These are phyloP conservation scores for Acanthornis magna DNA, from an alignment of 2,797 vertebrate genomes.

Conservation along the genomic window DNA sequence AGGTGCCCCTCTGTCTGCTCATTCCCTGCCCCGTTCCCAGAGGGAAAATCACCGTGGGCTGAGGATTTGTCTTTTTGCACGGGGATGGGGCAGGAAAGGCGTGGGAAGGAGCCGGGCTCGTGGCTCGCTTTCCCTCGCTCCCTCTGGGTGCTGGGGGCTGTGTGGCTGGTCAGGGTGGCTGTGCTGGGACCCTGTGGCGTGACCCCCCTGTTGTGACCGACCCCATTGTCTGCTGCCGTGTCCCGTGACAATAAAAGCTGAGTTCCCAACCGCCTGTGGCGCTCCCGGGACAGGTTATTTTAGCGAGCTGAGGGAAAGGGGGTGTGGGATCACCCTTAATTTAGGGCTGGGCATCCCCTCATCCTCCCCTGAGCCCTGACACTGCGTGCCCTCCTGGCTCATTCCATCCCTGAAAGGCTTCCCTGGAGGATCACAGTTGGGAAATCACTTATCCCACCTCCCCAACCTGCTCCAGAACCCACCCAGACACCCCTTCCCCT, in stretches of 20 bases:
- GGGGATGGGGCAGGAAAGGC: not conserved
- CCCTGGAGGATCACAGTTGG: not conserved
- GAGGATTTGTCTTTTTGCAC: not conserved
- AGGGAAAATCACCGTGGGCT: rapidly evolving
- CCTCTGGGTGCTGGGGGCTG: rapidly evolving
- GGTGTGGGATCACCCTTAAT: not conserved
- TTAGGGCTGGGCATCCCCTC: not conserved
- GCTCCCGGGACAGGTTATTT: not conserved
- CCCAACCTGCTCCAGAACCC: not conserved
- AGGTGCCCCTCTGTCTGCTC: not conserved
- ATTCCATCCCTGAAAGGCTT: not conserved
- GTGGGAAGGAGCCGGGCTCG: rapidly evolving
- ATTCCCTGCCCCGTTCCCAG: not conserved
- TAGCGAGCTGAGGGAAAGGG: not conserved
- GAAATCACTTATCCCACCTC: not conserved
- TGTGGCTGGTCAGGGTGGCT: rapidly evolving
- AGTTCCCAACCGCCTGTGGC: rapidly evolving
- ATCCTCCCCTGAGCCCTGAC: rapidly evolving
- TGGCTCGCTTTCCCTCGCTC: not conserved
- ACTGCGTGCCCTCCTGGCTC: rapidly evolving
- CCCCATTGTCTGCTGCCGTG: rapidly evolving
- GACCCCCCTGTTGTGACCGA: rapidly evolving
- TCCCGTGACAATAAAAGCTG: not conserved
- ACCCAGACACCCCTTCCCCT: no score
- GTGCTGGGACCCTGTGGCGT: not conserved